These are phyloP conservation scores for Chloroceryle inda DNA, from an alignment of 2,797 vertebrate species.

Conservation along the genomic window DNA sequence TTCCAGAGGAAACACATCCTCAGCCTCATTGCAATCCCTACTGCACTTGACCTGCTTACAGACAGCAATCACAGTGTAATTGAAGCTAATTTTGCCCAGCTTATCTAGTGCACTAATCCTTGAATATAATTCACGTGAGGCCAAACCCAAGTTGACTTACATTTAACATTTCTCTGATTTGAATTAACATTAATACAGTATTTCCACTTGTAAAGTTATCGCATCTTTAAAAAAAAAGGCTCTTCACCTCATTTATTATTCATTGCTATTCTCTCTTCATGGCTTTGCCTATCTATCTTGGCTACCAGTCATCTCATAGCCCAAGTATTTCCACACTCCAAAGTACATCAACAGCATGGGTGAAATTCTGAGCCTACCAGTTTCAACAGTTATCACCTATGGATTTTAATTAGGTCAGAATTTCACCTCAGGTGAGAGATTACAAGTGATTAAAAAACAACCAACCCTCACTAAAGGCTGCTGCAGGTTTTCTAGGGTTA, in stretches of 20 bases:
- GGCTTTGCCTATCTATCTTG: neutral
- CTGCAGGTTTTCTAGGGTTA: neutral
- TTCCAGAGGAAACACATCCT: neutral
- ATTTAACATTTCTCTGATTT: neutral
- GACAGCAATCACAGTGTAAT: neutral
- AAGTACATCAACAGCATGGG: neutral
- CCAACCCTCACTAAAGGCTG: neutral
- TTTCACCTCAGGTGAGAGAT: neutral
- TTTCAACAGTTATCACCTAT: neutral
- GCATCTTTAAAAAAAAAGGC: neutral
- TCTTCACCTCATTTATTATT: neutral
- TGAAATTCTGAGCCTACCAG: neutral
- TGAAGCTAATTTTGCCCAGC: neutral
- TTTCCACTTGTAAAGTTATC: neutral
- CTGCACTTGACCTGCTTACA: neutral
- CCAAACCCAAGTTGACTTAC: neutral
- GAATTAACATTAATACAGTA: neutral
- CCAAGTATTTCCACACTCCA: neutral
- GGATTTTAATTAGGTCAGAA: slow-evolving; percentile 23
- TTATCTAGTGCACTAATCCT: neutral
- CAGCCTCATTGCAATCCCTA: neutral
- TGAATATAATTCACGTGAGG: neutral
- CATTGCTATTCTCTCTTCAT: neutral
- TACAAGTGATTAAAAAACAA: neutral
- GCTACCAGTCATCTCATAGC: neutral